These are phyloP conservation scores for Theristicus caerulescens DNA, from an alignment of 2,113 vertebrate species.

Conservation along the genomic window DNA sequence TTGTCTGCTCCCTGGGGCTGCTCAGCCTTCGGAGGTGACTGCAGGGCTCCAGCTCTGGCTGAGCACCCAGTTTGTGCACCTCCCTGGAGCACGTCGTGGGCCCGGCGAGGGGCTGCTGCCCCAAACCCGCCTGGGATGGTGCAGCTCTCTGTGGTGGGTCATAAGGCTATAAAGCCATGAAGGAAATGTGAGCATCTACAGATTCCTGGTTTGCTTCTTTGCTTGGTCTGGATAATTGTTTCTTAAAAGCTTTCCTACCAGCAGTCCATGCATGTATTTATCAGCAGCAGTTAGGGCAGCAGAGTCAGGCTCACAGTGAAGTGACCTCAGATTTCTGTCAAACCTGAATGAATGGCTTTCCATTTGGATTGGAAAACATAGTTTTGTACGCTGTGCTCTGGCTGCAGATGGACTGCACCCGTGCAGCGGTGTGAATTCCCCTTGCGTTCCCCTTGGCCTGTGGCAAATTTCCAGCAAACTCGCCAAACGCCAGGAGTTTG, in stretches of 20 bases:
- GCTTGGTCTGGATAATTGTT: neutral
- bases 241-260: neutral
- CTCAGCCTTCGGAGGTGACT: neutral
- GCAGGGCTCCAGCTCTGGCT: neutral
- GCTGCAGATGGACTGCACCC: neutral
- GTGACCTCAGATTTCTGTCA: neutral
- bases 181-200: neutral
- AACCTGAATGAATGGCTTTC: neutral
- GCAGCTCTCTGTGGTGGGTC: neutral
- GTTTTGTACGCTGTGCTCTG: neutral
- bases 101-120: fast-evolving
- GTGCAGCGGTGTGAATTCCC: neutral
- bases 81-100: fast-evolving
- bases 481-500: neutral
- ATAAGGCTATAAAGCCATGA: neutral
- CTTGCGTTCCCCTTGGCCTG: neutral
- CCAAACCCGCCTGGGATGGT: fast-evolving
- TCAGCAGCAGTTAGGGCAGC: neutral
- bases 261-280: neutral
- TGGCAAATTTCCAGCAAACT: neutral
- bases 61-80: no score
- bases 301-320: neutral
- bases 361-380: neutral
- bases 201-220: neutral
- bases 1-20: neutral